Conservation (phyloP, 2,113 vertebrate species). For the Macquaria australasica region DNA sequence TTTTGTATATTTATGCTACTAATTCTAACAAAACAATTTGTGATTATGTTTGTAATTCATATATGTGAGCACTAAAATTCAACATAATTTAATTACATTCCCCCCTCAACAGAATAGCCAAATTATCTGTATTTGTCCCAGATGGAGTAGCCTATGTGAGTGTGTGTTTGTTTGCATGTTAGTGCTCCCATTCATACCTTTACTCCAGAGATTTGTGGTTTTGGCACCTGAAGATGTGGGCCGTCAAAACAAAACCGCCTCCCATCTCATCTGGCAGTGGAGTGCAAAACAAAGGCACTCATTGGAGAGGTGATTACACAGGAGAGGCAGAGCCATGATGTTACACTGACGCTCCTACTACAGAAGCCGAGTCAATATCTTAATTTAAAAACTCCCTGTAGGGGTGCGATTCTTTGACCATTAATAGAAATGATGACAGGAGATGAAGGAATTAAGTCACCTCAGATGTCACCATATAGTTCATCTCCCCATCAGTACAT, state of each 20-base stretch:
- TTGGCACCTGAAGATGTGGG: slow-evolving; percentile 73
- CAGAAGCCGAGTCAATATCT: slow-evolving; percentile 10
- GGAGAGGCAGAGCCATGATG: slow-evolving; percentile 8
- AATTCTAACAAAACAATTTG: neutral
- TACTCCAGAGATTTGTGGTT: slow-evolving; percentile 71
- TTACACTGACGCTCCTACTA: slow-evolving; percentile 7
- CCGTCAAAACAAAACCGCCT: slow-evolving; percentile 78
- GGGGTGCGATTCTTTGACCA: neutral
- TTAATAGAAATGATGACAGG: neutral
- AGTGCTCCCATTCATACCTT: slow-evolving; percentile 54
- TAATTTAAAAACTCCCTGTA: slow-evolving; percentile 17
- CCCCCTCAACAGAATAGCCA: neutral
- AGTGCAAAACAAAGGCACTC: slow-evolving; percentile 64
- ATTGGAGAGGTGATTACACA: slow-evolving; percentile 34
- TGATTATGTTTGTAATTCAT: neutral
- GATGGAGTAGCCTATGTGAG: neutral
- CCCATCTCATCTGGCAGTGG: slow-evolving; percentile 64
- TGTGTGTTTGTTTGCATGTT: slow-evolving; percentile 49
- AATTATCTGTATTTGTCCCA: neutral
- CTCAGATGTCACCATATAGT: neutral
- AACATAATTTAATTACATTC: neutral
- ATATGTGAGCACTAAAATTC: neutral
- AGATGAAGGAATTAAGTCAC: neutral
- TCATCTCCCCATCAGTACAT: neutral
- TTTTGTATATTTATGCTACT: neutral